These are phyloP conservation scores for Halcyon smyrnensis DNA, from an alignment of 2,797 vertebrate genomes.

Conservation along the genomic window DNA sequence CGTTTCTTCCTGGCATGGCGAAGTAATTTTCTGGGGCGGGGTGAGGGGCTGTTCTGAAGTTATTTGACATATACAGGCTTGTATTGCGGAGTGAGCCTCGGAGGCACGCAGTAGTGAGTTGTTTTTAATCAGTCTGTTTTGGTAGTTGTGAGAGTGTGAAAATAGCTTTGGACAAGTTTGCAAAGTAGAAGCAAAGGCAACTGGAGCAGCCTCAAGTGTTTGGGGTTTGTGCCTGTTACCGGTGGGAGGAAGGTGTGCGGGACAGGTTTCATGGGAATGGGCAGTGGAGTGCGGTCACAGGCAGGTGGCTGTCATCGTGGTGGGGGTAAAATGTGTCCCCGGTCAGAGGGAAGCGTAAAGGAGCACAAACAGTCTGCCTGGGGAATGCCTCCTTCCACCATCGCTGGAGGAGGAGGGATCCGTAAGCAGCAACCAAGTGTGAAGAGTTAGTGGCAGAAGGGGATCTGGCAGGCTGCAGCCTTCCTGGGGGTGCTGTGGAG, in stretches of 20 bases:
- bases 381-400: neutral
- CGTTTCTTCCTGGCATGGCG: neutral
- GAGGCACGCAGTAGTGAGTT: neutral
- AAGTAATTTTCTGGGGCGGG: neutral
- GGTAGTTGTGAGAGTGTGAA: neutral
- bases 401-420: neutral
- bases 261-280: fast-evolving
- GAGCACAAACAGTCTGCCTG: neutral
- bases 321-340: fast-evolving
- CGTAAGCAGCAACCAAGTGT: fast-evolving
- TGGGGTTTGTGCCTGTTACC: neutral
- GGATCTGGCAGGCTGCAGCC: neutral
- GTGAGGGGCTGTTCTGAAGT: neutral
- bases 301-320: neutral
- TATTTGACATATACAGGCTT: neutral
- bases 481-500: neutral
- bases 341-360: fast-evolving
- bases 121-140: neutral
- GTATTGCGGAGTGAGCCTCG: neutral
- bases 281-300: fast-evolving
- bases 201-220: neutral
- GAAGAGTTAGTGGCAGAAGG: neutral
- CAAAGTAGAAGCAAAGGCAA: neutral
- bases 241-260: no score
- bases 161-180: neutral